Percentiles rank a stretch among this genome's conserved stretches.
These are phyloP conservation scores for Lepidothrix coronata DNA, from an alignment of 2,113 vertebrate species.

Conservation along the genomic window DNA sequence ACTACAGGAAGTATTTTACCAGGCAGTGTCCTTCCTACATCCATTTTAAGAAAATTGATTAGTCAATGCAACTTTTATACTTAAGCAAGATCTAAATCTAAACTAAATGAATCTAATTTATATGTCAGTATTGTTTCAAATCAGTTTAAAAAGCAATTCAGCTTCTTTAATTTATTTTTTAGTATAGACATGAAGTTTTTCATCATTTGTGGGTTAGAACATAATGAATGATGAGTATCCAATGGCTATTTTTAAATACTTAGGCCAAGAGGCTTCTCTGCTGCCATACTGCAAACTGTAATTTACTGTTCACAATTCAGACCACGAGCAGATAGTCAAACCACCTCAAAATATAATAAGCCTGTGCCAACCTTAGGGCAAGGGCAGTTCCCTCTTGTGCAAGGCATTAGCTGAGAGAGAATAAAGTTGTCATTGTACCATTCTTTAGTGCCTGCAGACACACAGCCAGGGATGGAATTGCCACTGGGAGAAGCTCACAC, in stretches of 20 bases:
- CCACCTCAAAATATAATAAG: background rate
- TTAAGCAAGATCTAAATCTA: background rate
- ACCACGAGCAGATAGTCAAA: background rate
- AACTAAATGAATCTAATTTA: background rate
- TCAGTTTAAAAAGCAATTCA: background rate
- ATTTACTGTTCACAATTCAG: background rate
- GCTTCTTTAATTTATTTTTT: background rate
- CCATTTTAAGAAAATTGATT: background rate
- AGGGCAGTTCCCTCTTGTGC: background rate
- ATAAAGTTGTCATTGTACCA: conserved; percentile 69
- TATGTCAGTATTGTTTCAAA: background rate
- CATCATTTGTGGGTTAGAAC: background rate
- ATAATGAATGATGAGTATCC: background rate
- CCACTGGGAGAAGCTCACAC: conserved; percentile 92
- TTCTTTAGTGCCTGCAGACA: conserved; percentile 85
- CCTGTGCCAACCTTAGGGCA: background rate
- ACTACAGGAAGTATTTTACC: background rate
- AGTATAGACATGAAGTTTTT: background rate
- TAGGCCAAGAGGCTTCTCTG: background rate
- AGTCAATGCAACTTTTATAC: background rate
- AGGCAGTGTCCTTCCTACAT: background rate
- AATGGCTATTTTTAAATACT: background rate
- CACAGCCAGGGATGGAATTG: conserved; percentile 86
- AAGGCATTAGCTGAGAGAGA: background rate
- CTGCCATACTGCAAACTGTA: background rate